Conservation (phyloP, 2,113 vertebrate genomes). For the Willisornis vidua region DNA sequence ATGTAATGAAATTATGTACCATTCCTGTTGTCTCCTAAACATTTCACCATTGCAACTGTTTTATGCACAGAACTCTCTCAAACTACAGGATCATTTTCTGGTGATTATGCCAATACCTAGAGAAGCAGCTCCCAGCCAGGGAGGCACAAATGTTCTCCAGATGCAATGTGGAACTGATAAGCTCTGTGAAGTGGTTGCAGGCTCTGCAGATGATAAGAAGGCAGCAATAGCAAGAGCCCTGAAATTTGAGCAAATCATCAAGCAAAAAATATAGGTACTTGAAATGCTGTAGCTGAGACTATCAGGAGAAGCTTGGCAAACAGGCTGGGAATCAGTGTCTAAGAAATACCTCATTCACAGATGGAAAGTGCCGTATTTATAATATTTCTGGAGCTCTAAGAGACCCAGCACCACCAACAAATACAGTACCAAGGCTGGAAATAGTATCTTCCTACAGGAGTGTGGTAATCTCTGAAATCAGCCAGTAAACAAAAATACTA, state of each 20-base stretch:
- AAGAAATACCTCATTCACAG: not conserved
- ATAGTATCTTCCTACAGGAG: not conserved
- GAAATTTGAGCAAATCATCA: not conserved
- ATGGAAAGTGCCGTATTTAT: not conserved
- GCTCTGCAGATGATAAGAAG: not conserved
- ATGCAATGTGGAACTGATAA: not conserved
- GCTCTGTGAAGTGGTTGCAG: not conserved
- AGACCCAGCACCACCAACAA: not conserved
- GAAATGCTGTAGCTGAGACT: not conserved
- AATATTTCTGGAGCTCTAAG: not conserved
- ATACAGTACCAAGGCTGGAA: not conserved
- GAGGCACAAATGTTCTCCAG: not conserved
- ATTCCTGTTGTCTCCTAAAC: not conserved
- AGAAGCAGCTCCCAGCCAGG: not conserved
- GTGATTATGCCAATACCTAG: not conserved
- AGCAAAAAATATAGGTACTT: not conserved
- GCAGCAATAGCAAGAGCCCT: not conserved
- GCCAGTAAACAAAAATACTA: not conserved
- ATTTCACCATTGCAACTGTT: not conserved
- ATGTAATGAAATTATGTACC: not conserved
- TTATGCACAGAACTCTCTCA: not conserved
- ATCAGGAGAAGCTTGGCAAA: not conserved
- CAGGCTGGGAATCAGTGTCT: not conserved
- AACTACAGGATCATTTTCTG: not conserved
- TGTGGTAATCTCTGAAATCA: not conserved